Percentiles rank a stretch among this genome's conserved stretches.
phyloP scores from a whole-genome alignment of 2,888 invertebrate species.

The Ichneumon xanthorius region DNA sequence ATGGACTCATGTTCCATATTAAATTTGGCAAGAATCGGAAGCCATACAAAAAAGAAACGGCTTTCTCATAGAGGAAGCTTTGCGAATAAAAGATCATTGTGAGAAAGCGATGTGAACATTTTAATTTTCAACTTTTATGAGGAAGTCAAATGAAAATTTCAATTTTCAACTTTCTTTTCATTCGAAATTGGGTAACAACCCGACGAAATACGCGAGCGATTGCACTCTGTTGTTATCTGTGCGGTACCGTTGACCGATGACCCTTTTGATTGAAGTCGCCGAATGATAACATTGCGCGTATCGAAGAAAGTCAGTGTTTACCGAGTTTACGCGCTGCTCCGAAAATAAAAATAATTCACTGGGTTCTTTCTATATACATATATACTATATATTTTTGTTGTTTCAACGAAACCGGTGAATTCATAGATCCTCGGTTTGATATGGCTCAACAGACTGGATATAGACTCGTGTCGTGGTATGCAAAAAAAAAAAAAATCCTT shows the following conservation, averaged over 20 bases:
- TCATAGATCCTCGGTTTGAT: too few species aligned
- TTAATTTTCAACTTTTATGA: too few species aligned
- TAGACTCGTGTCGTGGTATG: neutral
- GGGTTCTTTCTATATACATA: neutral
- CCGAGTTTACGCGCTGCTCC: too few species aligned
- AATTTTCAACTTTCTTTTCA: neutral
- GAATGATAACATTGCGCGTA: conserved; percentile 11
- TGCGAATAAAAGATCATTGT: too few species aligned
- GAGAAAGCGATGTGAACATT: too few species aligned
- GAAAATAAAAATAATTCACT: neutral
- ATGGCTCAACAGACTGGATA: too few species aligned
- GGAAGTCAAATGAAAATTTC: too few species aligned
- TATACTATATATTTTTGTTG: neutral
- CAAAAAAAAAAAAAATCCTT: conserved; percentile 68
- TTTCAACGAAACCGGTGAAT: neutral
- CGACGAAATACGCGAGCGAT: conserved; percentile 20
- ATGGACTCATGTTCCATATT: too few species aligned
- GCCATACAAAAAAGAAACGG: too few species aligned
- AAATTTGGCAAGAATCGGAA: too few species aligned
- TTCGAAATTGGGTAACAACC: neutral
- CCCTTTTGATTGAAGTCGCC: conserved; percentile 13
- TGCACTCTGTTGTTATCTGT: conserved; percentile 37
- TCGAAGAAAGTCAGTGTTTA: neutral
- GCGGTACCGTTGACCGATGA: conserved; percentile 37
- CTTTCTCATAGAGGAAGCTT: too few species aligned